Evolutionary conservation across 2,797 vertebrate species (phyloP), one percentile per base, ranked within the genome.

Genomic region (Platyrinchus mystaceus): DNA sequence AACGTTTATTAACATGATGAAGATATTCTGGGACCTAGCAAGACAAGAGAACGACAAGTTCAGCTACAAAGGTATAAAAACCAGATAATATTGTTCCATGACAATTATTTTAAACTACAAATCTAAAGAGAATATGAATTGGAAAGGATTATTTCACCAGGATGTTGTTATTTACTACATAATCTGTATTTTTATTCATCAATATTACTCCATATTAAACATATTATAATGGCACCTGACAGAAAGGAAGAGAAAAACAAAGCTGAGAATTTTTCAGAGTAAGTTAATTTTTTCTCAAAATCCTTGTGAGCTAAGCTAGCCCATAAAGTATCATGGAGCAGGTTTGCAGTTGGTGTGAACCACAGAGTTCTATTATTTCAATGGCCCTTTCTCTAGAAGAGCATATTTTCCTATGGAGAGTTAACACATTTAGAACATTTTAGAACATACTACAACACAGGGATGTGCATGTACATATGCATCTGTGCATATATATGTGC

Each of bases 1-100:
- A 95, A 56, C 98, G 98, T 78, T 97, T 98, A 96, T 82, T 98
- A 80, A 98, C 98, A 55, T 98, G 98, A 94, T 98, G 98, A 82
- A 98, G 98, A 85, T 98, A 98, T 73, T 98, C 98, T 52, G 98
- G 98, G 59, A 98, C 97, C 98, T 98, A 96, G 46, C 2, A 50
- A 91, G 85, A 84, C 17, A 97, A 73, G 71, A 89, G 14, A 85
- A 89, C 9, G 6, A 43, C 37, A 85, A 78, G 2, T 46, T 95
- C 44, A 95, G 43, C 62, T 60, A 80, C 7, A 60, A 16, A 80
- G 32, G 10, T 55, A 84, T 4, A 4, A 78, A 78, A 69, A 10
- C 5, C 50, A 91, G 27, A 70, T 39, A 28, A 80, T 49, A 34
- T 39, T 66, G 20, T 36, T 81, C 41, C 24, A 43, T 27, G 3